These are phyloP conservation scores for Globicephala melas DNA, from an alignment of 2,113 vertebrate genomes.

Conservation along the genomic window DNA sequence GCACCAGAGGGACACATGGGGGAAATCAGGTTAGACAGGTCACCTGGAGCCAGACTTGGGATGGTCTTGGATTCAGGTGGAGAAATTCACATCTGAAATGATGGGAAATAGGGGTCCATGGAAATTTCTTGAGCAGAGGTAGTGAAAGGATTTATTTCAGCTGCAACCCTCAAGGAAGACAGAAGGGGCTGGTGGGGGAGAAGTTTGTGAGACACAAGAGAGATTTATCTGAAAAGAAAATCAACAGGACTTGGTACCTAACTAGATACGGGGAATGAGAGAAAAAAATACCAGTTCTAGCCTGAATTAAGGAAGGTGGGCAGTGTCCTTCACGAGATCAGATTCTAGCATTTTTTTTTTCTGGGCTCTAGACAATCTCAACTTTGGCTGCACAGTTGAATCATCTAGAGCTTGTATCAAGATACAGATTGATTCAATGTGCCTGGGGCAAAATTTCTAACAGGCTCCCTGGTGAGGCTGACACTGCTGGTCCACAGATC, in stretches of 20 bases:
- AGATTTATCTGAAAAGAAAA: slow-evolving; percentile 11
- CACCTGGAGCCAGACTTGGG: background rate
- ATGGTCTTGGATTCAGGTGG: background rate
- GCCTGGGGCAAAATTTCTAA: background rate
- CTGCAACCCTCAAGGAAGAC: background rate
- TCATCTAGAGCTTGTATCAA: background rate
- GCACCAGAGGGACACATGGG: background rate
- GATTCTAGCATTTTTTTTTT: background rate
- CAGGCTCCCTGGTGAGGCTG: background rate
- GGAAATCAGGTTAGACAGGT: background rate
- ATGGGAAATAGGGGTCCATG: background rate
- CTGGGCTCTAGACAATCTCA: background rate
- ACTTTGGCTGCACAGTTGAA: background rate
- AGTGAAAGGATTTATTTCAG: background rate
- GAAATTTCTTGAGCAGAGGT: background rate
- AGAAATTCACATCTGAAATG: background rate
- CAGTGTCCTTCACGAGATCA: background rate
- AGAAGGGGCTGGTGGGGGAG: background rate
- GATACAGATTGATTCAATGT: background rate
- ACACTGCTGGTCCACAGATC: background rate
- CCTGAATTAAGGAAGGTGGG: background rate
- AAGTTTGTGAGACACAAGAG: background rate
- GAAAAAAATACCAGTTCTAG: background rate
- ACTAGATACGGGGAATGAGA: background rate
- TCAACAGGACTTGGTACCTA: background rate